These are phyloP conservation scores for Troides oblongomaculatus DNA, from an alignment of 2,888 invertebrate species.

Conservation along the genomic window DNA sequence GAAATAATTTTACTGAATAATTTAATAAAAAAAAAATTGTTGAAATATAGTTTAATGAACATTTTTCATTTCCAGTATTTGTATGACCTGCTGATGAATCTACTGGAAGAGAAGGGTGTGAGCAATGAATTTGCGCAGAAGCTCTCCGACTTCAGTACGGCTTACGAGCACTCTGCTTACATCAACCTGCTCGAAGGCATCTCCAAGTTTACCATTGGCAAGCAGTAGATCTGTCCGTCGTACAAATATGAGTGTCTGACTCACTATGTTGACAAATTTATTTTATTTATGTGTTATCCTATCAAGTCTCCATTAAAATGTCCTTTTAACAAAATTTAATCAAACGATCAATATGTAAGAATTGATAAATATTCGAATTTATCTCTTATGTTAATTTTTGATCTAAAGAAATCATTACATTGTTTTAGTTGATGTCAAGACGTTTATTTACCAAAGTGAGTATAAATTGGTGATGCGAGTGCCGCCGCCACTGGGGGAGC, in stretches of 20 bases:
- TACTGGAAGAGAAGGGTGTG: constrained; percentile 97
- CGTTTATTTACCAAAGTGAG: background rate
- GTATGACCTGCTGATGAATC: constrained; percentile 96
- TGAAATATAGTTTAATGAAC: background rate
- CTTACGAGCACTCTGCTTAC: constrained; percentile 95
- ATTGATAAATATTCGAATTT: no score
- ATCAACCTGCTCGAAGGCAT: constrained; percentile 92
- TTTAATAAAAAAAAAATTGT: no score
- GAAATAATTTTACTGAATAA: no score
- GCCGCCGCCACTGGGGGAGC: constrained; percentile 39
- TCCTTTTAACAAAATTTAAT: no score
- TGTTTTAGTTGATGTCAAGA: no score
- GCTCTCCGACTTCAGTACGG: constrained; percentile 92
- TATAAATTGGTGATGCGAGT: background rate
- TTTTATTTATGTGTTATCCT: background rate
- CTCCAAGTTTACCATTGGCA: constrained; percentile 90
- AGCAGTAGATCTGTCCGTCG: constrained; percentile 42
- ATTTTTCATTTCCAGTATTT: constrained; percentile 84
- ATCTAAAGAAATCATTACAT: no score
- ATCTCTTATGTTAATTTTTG: no score
- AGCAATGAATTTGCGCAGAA: constrained; percentile 95
- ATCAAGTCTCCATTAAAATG: no score
- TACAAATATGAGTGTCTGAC: constrained; percentile 1
- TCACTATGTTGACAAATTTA: constrained; percentile 3
- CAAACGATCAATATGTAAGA: no score